Evolutionary conservation across 2,113 vertebrate genomes (phyloP).

Genomic region (Thryonomys swinderianus): DNA sequence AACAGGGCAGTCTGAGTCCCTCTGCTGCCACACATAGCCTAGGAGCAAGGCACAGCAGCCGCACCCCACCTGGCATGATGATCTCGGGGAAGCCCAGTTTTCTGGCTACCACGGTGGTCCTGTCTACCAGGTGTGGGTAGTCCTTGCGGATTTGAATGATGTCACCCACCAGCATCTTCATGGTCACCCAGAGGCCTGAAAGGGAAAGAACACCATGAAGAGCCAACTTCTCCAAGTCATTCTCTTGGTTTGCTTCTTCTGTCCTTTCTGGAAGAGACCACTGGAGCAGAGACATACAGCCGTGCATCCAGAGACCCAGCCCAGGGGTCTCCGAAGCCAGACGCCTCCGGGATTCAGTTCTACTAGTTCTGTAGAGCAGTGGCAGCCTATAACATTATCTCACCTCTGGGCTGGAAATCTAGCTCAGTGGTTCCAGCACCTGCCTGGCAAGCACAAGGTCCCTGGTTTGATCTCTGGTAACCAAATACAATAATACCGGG

Average conservation of each 20-base stretch:
- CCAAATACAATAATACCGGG: too few relatives aligned
- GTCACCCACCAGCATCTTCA: slow-evolving; percentile 97
- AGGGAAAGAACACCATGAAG: neutral
- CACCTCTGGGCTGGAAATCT: too few relatives aligned
- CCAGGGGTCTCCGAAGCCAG: neutral
- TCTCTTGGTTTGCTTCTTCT: neutral
- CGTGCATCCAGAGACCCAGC: neutral
- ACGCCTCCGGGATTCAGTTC: neutral
- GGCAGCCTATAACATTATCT: neutral
- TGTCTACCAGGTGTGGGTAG: slow-evolving; percentile 97
- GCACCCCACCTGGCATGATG: slow-evolving; percentile 95
- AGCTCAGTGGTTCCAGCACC: too few relatives aligned
- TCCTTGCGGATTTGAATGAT: slow-evolving; percentile 96
- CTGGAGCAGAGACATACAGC: neutral
- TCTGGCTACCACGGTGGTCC: slow-evolving; percentile 95
- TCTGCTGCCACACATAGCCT: accelerated
- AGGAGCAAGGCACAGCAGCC: neutral
- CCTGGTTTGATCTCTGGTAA: too few relatives aligned
- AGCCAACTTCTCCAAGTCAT: neutral
- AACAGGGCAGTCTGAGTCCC: neutral
- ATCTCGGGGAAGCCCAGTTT: slow-evolving; percentile 99
- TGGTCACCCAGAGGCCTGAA: slow-evolving; percentile 97
- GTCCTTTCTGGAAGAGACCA: neutral
- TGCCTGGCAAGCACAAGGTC: too few relatives aligned
- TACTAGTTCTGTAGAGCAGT: accelerated